Evolutionary conservation across 2,888 invertebrate species (phyloP).

Genomic region (Amiota mariae): DNA sequence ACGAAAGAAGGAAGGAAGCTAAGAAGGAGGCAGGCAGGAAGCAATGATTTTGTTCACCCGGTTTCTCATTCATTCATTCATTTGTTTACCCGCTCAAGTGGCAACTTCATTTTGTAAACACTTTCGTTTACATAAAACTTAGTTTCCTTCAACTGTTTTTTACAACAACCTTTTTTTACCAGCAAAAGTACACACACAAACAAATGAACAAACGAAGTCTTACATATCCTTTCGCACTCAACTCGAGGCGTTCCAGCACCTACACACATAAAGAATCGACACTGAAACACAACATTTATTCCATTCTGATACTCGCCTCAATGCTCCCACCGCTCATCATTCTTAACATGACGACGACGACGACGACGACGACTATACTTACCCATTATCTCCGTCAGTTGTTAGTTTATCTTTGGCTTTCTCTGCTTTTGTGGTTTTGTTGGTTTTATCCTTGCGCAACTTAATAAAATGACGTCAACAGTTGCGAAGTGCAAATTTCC

Average conservation of each 20-base stretch:
- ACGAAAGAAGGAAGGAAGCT: not conserved
- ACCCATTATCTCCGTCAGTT: not conserved
- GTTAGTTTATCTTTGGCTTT: constrained; percentile 5
- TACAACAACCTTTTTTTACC: constrained; percentile 9
- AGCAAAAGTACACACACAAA: constrained; percentile 5
- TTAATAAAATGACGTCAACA: constrained; percentile 67
- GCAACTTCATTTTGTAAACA: constrained; percentile 67
- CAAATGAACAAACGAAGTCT: constrained; percentile 15
- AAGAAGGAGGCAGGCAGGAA: constrained; percentile 10
- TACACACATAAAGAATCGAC: constrained; percentile 12
- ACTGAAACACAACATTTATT: not conserved
- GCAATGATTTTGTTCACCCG: constrained; percentile 14
- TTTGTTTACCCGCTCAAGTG: constrained; percentile 67
- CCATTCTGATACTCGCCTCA: not conserved
- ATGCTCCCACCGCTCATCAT: not conserved
- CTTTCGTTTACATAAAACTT: constrained; percentile 67
- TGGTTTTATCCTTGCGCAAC: constrained; percentile 64
- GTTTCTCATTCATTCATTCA: constrained; percentile 55
- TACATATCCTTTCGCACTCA: constrained; percentile 22
- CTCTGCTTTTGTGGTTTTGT: constrained; percentile 60
- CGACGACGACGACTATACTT: too few relatives aligned
- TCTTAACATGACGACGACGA: too few relatives aligned
- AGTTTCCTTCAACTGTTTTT: constrained; percentile 2
- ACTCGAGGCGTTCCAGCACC: not conserved
- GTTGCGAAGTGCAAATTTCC: constrained; percentile 67